These are phyloP conservation scores for Pipa parva DNA, from an alignment of 2,113 vertebrate genomes.

Conservation along the genomic window DNA sequence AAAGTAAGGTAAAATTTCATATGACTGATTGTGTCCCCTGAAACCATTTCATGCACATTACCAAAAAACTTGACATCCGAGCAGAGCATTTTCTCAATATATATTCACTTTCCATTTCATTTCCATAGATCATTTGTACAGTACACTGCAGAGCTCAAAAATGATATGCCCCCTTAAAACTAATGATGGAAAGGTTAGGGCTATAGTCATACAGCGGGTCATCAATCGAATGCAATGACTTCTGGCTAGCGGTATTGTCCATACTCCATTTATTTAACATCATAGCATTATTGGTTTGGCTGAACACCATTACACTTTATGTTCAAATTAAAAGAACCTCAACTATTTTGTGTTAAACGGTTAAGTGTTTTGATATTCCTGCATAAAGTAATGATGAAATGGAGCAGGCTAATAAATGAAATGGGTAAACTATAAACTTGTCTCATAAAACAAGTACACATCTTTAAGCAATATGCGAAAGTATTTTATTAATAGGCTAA, in stretches of 20 bases:
- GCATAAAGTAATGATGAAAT: background rate
- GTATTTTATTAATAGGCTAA: background rate
- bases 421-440: background rate
- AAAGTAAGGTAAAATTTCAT: too few species aligned
- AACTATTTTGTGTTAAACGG: background rate
- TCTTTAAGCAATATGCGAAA: background rate
- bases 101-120: background rate
- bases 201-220: background rate
- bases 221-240: background rate
- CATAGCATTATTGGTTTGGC: background rate
- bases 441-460: background rate
- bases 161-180: background rate
- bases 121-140: background rate
- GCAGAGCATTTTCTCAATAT: background rate
- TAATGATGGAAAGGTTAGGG: background rate
- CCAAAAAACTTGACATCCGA: background rate
- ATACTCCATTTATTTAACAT: background rate
- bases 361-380: background rate
- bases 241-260: background rate
- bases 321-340: background rate
- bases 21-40: too few species aligned
- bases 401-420: background rate
- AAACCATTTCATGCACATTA: background rate
- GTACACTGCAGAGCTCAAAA: background rate
- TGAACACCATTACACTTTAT: slow-evolving; percentile 4